A percentile compares a stretch with the other conserved stretches of the same genome.
Evolutionary conservation across 2,888 invertebrate genomes (phyloP).

Genomic region (Campopleginae sp.): DNA sequence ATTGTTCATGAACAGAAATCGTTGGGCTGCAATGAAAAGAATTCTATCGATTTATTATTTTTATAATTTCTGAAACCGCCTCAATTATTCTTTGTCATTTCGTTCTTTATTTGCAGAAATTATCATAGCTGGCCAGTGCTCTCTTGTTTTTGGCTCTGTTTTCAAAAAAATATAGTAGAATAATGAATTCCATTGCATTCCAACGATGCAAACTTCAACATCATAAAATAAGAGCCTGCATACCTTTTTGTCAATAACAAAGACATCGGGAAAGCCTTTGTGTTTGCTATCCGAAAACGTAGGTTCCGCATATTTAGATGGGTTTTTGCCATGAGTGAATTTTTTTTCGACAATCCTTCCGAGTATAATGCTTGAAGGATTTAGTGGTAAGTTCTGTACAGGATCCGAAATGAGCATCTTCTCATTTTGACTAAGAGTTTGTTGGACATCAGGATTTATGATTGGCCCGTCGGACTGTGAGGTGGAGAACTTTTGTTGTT

Average conservation of each 20-base stretch:
- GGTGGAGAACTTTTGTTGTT: slow-evolving; percentile 72
- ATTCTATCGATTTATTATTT: no score
- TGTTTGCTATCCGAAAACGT: slow-evolving; percentile 28
- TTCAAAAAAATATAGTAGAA: no score
- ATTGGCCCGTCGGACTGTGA: slow-evolving; percentile 71
- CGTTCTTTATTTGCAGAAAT: no score
- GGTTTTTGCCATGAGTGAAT: slow-evolving; percentile 63
- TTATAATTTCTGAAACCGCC: no score
- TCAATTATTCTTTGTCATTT: no score
- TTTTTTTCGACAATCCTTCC: slow-evolving; percentile 81
- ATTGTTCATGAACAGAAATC: neutral
- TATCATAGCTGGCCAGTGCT: no score
- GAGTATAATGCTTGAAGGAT: slow-evolving; percentile 74
- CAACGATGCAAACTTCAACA: no score
- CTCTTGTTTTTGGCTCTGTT: no score
- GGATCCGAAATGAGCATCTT: slow-evolving; percentile 58
- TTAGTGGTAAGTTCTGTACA: slow-evolving; percentile 70
- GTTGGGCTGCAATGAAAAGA: no score
- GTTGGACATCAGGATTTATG: slow-evolving; percentile 68
- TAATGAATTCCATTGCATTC: no score
- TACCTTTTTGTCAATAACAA: slow-evolving; percentile 69
- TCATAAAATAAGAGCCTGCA: neutral
- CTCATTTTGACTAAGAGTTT: slow-evolving; percentile 27
- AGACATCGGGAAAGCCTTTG: slow-evolving; percentile 80
- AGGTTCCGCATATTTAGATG: slow-evolving; percentile 39